Evolutionary conservation across 1,140 invertebrate species (phyloP).

Genomic region (Dufourea novaeangliae): DNA sequence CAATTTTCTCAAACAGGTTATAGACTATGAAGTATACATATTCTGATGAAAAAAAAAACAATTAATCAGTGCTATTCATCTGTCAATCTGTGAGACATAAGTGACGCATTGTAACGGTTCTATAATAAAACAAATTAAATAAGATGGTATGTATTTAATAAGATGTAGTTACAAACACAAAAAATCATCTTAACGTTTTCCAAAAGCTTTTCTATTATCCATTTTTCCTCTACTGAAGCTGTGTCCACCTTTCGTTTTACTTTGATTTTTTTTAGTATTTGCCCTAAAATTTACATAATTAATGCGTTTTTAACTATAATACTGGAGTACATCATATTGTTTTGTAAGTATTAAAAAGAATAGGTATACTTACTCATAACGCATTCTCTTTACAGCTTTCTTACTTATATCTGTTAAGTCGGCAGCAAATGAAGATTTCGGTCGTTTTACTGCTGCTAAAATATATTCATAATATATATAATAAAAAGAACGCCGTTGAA

Average conservation of each 20-base stretch:
- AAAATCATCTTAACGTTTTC: conserved; percentile 44
- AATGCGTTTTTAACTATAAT: conserved; percentile 21
- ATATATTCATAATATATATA: conserved; percentile 38
- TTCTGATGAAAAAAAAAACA: conserved; percentile 63
- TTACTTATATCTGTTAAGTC: conserved; percentile 89
- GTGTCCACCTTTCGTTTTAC: conserved; percentile 59
- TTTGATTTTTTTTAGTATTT: conserved; percentile 70
- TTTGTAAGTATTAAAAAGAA: conserved; percentile 4
- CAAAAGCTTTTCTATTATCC: conserved; percentile 27
- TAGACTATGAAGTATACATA: conserved; percentile 64
- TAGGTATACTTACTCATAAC: conserved; percentile 83
- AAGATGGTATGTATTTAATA: conserved; percentile 60
- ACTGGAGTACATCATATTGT: conserved; percentile 7
- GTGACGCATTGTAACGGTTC: conserved; percentile 76
- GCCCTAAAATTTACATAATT: conserved; percentile 64
- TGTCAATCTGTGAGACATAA: conserved; percentile 71
- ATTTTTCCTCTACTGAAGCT: conserved; percentile 27
- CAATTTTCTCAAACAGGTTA: conserved; percentile 68
- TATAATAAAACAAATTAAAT: conserved; percentile 76
- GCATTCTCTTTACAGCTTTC: conserved; percentile 86
- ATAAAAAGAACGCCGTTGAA: conserved; percentile 17
- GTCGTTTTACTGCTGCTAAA: conserved; percentile 72
- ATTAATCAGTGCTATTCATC: conserved; percentile 72
- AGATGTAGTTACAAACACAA: conserved; percentile 43
- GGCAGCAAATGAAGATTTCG: conserved; percentile 84